Conservation (phyloP, 2,888 invertebrate species). For the Pachliopta kotzebuea region DNA sequence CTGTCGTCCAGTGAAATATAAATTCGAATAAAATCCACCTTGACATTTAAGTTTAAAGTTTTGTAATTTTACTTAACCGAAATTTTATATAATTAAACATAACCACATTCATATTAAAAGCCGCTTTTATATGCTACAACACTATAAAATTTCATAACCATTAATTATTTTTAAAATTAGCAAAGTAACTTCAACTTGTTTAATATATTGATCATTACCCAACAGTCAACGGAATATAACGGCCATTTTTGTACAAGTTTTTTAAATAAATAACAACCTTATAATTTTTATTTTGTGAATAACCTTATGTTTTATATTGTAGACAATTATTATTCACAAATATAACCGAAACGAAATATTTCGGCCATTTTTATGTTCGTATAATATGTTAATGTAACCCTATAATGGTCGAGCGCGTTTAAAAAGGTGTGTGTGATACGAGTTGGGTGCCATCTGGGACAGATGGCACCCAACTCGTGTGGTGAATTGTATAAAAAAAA, state of each 20-base stretch:
- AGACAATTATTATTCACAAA: not conserved
- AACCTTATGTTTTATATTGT: not conserved
- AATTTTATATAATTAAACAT: no score
- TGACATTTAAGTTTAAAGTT: not conserved
- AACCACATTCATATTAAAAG: not conserved
- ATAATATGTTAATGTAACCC: conserved; percentile 73
- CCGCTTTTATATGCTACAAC: not conserved
- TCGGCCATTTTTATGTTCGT: conserved; percentile 58
- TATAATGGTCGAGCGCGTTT: conserved; percentile 68
- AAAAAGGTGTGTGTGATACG: conserved; percentile 74
- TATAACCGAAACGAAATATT: not conserved
- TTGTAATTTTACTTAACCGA: not conserved
- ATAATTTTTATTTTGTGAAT: no score
- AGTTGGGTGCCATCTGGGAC: conserved; percentile 69
- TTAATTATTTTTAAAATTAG: not conserved
- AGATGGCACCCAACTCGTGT: no score
- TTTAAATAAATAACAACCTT: no score
- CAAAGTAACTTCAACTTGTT: not conserved
- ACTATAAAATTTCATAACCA: not conserved
- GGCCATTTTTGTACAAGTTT: no score
- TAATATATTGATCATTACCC: no score
- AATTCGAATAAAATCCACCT: not conserved
- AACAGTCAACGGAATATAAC: no score
- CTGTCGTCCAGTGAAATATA: not conserved
- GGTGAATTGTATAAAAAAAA: conserved; percentile 75